Conservation (phyloP, 2,797 vertebrate species). For the Buphagus erythrorhynchus region DNA sequence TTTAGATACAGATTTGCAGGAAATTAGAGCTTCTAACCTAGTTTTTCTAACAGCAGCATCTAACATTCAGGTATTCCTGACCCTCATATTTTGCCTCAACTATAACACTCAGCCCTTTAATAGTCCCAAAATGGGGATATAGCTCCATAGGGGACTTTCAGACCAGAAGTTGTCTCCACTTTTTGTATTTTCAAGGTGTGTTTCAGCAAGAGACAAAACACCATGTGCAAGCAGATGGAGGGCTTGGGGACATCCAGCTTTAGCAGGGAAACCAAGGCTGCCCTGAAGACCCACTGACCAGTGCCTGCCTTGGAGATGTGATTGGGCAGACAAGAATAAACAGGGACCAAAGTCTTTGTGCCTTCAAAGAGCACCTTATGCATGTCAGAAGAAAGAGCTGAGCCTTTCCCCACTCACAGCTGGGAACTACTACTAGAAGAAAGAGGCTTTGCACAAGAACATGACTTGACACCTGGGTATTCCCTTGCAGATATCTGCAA, state of each 20-base stretch:
- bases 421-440: not conserved
- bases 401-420: not conserved
- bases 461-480: not conserved
- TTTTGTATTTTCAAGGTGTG: not conserved
- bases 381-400: not conserved
- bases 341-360: not conserved
- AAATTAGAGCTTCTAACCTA: not conserved
- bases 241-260: not conserved
- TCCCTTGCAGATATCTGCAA: not conserved
- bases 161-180: not conserved
- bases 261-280: not conserved
- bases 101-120: not conserved
- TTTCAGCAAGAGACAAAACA: not conserved
- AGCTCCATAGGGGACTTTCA: not conserved
- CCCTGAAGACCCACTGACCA: fast-evolving
- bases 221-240: not conserved
- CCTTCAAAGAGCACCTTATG: not conserved
- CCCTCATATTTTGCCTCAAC: not conserved
- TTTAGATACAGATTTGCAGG: not conserved
- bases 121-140: not conserved
- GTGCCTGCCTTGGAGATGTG: not conserved
- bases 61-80: not conserved
- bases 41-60: not conserved
- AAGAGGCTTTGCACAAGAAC: not conserved
- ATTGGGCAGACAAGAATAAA: not conserved